Percentiles rank a stretch among this genome's conserved stretches.
These are phyloP conservation scores for Haemorhous mexicanus DNA, from an alignment of 2,113 vertebrate species.

Conservation along the genomic window DNA sequence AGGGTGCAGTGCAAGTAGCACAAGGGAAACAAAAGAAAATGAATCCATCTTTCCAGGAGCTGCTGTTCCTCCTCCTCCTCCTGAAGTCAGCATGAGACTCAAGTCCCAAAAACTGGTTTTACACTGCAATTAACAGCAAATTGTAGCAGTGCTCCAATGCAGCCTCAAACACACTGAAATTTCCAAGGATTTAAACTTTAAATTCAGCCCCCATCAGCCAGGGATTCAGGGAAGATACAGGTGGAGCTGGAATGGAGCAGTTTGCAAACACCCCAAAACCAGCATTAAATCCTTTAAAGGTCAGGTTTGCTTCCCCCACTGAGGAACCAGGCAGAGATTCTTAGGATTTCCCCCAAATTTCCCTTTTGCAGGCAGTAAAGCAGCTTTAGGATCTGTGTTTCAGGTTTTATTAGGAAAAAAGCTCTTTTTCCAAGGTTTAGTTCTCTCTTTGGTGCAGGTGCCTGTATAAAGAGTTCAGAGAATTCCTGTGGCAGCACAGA, in stretches of 20 bases:
- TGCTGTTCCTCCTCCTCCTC: neutral
- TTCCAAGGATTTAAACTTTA: neutral
- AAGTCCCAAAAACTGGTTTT: neutral
- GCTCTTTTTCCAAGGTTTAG: neutral
- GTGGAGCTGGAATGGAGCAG: neutral
- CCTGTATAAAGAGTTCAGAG: neutral
- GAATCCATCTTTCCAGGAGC: neutral
- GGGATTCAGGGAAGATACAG: neutral
- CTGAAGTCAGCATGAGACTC: neutral
- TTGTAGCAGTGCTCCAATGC: neutral
- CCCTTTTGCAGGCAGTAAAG: neutral
- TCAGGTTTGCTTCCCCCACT: neutral
- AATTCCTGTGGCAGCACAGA: neutral
- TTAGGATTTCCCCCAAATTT: neutral
- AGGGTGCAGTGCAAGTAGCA: neutral
- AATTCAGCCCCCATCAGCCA: neutral
- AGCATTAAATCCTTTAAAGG: neutral
- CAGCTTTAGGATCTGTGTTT: neutral
- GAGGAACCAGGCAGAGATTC: neutral
- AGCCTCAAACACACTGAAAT: neutral
- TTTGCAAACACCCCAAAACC: neutral
- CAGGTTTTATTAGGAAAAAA: neutral
- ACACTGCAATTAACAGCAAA: neutral
- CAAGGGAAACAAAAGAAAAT: neutral
- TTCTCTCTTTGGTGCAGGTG: neutral